Percentiles rank a stretch among this genome's conserved stretches.
phyloP scores from a whole-genome alignment of 2,797 vertebrate genomes.

The Micrastur ruficollis region DNA sequence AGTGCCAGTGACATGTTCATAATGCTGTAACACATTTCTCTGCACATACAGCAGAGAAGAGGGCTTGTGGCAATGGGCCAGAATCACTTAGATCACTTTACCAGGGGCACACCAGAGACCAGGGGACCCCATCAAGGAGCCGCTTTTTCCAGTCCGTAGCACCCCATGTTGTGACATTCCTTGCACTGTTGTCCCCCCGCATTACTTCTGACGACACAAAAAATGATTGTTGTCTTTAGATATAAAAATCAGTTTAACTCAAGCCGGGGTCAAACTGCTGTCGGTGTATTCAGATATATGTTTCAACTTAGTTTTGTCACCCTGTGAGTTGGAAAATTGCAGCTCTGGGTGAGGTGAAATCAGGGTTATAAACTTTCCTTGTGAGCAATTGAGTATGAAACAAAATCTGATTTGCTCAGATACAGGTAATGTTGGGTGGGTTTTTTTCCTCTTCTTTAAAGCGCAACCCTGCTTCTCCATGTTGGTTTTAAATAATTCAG shows the following conservation, averaged over 20 bases:
- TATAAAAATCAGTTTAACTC: constrained; percentile 83
- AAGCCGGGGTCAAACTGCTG: constrained; percentile 76
- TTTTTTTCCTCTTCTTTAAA: neutral
- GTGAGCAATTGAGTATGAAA: constrained; percentile 30
- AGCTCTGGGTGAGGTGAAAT: constrained; percentile 25
- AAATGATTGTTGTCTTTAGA: constrained; percentile 77
- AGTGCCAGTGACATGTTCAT: constrained; percentile 45
- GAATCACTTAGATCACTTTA: constrained; percentile 89
- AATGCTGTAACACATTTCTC: constrained; percentile 58
- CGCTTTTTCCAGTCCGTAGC: constrained; percentile 78
- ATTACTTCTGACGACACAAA: constrained; percentile 71
- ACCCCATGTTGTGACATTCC: constrained; percentile 81
- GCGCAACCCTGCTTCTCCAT: neutral
- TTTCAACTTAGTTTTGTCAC: constrained; percentile 58
- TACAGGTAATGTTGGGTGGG: neutral
- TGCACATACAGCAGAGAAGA: constrained; percentile 18
- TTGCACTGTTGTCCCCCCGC: constrained; percentile 69
- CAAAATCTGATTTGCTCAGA: constrained; percentile 11
- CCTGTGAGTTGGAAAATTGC: constrained; percentile 36
- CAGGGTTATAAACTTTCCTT: constrained; percentile 19
- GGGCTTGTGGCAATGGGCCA: constrained; percentile 79
- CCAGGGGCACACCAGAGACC: constrained; percentile 76
- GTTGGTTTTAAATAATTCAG: constrained; percentile 8
- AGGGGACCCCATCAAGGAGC: constrained; percentile 73
- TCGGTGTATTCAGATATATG: constrained; percentile 64